Percentiles rank a stretch among this genome's conserved stretches.
These are phyloP conservation scores for Heptranchias perlo DNA, from an alignment of 2,113 vertebrate genomes.

Conservation along the genomic window DNA sequence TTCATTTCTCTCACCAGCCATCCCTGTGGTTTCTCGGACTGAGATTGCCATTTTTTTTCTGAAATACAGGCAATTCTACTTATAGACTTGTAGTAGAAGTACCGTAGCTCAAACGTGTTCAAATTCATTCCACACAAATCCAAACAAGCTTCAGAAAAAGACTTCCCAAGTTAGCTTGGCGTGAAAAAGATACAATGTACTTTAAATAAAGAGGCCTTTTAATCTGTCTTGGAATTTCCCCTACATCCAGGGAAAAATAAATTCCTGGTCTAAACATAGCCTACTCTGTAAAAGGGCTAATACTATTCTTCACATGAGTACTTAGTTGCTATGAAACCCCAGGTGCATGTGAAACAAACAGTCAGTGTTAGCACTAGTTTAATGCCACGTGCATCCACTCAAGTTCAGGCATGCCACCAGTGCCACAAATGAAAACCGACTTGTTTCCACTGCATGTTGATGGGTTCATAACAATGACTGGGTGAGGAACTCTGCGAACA, in stretches of 20 bases:
- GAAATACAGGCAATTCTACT: neutral
- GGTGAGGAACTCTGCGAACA: neutral
- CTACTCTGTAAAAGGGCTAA: neutral
- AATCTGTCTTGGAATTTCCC: neutral
- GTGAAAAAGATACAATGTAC: no score
- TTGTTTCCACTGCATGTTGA: neutral
- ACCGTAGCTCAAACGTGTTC: no score
- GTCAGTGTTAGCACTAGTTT: neutral
- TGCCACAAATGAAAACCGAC: neutral
- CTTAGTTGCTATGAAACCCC: neutral
- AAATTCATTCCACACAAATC: no score
- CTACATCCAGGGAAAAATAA: neutral
- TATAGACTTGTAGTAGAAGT: neutral
- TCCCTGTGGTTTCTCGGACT: neutral
- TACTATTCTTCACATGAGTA: neutral
- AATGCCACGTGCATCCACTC: neutral
- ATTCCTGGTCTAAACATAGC: neutral
- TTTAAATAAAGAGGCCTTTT: no score
- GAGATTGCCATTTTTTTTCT: neutral
- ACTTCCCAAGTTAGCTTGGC: no score
- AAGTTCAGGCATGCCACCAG: neutral
- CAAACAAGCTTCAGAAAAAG: no score
- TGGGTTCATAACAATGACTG: neutral
- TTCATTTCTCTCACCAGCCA: neutral
- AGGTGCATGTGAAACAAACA: neutral